Percentiles rank a stretch among this genome's conserved stretches.
These are phyloP conservation scores for Callyntrura sp. DNA, from an alignment of 2,888 invertebrate species.

Conservation along the genomic window DNA sequence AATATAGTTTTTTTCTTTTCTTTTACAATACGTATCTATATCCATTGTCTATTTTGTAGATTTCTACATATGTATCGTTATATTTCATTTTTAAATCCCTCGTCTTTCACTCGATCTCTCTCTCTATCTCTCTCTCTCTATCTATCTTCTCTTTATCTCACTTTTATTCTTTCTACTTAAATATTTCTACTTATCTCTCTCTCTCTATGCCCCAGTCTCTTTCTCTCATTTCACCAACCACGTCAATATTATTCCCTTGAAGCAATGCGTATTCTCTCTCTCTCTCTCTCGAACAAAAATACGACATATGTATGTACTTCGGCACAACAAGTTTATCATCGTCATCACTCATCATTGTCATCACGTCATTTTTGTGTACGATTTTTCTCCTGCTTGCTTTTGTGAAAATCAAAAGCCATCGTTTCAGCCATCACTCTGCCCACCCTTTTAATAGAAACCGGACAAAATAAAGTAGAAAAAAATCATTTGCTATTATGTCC, in stretches of 20 bases:
- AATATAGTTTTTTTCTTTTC: constrained; percentile 27
- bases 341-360: neutral
- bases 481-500: too few species aligned
- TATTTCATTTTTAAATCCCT: constrained; percentile 34
- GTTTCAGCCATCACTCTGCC: too few species aligned
- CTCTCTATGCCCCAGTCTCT: constrained; percentile 31
- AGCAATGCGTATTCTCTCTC: neutral
- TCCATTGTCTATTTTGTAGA: neutral
- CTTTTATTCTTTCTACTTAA: constrained; percentile 10
- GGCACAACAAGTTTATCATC: constrained; percentile 15
- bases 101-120: constrained; percentile 73
- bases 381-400: constrained; percentile 20
- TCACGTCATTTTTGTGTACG: neutral
- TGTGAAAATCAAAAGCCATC: too few species aligned
- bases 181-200: constrained; percentile 33
- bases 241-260: constrained; percentile 11
- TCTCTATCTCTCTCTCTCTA: constrained; percentile 63
- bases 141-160: constrained; percentile 56
- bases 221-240: neutral
- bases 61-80: constrained; percentile 7
- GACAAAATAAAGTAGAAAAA: too few species aligned
- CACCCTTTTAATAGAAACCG: too few species aligned
- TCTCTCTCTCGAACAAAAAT: neutral
- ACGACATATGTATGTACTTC: neutral
- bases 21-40: constrained; percentile 32